Conservation (phyloP, 2,888 invertebrate genomes). For the Gandaritis pyraliata region DNA sequence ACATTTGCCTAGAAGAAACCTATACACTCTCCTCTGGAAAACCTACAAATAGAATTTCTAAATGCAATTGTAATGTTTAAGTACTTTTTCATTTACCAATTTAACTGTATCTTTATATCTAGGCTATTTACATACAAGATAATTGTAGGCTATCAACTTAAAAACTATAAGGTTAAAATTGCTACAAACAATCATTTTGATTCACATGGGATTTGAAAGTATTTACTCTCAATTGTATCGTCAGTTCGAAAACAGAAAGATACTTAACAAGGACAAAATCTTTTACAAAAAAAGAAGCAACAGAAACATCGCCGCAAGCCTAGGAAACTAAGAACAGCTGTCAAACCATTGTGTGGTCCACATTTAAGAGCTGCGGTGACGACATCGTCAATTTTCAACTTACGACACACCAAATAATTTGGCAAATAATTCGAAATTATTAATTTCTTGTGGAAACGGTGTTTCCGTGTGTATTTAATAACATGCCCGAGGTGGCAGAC, state of each 20-base stretch:
- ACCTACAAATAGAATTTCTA: too few relatives aligned
- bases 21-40: too few relatives aligned
- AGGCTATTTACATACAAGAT: too few relatives aligned
- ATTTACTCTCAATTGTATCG: neutral
- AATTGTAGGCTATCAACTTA: too few relatives aligned
- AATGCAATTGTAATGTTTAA: too few relatives aligned
- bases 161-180: too few relatives aligned
- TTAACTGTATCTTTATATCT: too few relatives aligned
- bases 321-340: conserved; percentile 40
- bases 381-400: conserved; percentile 37
- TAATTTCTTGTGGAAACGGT: conserved; percentile 41
- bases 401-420: conserved; percentile 33
- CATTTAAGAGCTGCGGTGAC: conserved; percentile 34
- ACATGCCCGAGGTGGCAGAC: conserved; percentile 41
- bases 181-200: too few relatives aligned
- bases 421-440: conserved; percentile 34
- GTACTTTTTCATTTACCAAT: too few relatives aligned
- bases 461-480: conserved; percentile 36
- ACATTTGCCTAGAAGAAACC: too few relatives aligned
- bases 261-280: conserved; percentile 5
- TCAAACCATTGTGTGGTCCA: conserved; percentile 42
- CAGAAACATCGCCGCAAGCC: conserved; percentile 35
- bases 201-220: too few relatives aligned
- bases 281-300: conserved; percentile 1
- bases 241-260: neutral